These are phyloP conservation scores for Hemichromis elongatus DNA, from an alignment of 2,113 vertebrate species.

Conservation along the genomic window DNA sequence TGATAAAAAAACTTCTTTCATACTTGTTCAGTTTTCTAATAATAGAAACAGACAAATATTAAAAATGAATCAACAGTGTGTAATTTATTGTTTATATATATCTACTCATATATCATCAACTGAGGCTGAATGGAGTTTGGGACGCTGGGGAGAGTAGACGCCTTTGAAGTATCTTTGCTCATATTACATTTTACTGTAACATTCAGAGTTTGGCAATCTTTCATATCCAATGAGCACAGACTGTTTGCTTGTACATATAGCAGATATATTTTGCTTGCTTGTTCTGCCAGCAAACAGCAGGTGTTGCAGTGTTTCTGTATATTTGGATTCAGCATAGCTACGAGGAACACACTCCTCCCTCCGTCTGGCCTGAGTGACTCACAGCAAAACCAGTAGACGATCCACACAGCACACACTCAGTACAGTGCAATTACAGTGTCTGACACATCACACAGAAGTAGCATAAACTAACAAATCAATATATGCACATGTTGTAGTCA, in stretches of 20 bases:
- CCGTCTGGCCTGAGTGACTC: constrained; percentile 35
- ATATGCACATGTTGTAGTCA: background rate
- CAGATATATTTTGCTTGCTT: background rate
- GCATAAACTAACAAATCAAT: background rate
- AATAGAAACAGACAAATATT: background rate
- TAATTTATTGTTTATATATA: background rate
- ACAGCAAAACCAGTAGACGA: constrained; percentile 22
- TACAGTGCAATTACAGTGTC: background rate
- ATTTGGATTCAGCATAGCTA: constrained; percentile 20
- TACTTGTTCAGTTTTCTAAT: background rate
- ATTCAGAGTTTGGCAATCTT: background rate
- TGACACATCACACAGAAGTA: background rate
- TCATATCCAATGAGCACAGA: background rate
- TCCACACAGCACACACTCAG: background rate
- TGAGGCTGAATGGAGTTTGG: background rate
- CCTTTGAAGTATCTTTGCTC: background rate
- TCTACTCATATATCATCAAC: background rate
- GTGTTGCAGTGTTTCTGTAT: constrained; percentile 16
- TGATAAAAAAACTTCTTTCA: background rate
- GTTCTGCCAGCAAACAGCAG: constrained; percentile 18
- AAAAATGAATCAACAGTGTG: background rate
- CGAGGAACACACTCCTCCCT: constrained; percentile 6
- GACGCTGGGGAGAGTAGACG: background rate
- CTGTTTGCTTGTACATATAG: background rate
- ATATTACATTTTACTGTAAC: background rate